These are phyloP conservation scores for Philereme vetulata DNA, from an alignment of 2,888 invertebrate genomes.

Conservation along the genomic window DNA sequence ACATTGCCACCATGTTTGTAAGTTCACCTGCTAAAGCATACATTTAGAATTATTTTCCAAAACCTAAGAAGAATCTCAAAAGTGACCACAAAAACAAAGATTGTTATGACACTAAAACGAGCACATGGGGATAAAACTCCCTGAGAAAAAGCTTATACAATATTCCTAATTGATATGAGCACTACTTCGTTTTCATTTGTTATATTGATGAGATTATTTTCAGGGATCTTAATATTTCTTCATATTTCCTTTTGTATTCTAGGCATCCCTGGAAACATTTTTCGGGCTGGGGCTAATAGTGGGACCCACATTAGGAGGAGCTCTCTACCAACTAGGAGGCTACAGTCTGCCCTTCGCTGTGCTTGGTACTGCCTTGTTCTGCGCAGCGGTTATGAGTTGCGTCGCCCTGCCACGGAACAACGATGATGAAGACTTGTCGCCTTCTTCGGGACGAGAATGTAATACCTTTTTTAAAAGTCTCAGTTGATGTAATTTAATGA, in stretches of 20 bases:
- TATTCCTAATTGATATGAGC: too few species aligned
- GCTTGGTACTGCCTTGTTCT: constrained; percentile 88
- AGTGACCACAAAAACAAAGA: too few species aligned
- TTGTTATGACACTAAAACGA: too few species aligned
- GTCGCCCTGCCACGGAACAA: constrained; percentile 87
- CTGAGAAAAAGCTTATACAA: too few species aligned
- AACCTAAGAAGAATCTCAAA: too few species aligned
- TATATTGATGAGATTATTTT: too few species aligned
- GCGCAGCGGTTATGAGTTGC: constrained; percentile 89
- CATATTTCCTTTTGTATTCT: constrained; percentile 20
- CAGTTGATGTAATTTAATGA: too few species aligned
- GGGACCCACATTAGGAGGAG: constrained; percentile 95
- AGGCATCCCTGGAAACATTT: constrained; percentile 93
- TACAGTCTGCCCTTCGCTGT: constrained; percentile 92
- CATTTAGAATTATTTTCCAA: too few species aligned
- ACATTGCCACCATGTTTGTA: constrained; percentile 93
- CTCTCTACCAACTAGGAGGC: constrained; percentile 90
- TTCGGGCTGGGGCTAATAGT: constrained; percentile 94
- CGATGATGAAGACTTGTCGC: constrained; percentile 82
- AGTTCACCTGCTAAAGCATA: constrained; percentile 54
- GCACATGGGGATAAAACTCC: too few species aligned
- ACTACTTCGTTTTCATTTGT: too few species aligned
- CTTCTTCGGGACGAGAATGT: constrained; percentile 83
- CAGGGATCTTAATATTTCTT: too few species aligned
- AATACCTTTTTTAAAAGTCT: not conserved